Conservation (phyloP, 1,140 invertebrate species). For the Drosophila elegans region DNA sequence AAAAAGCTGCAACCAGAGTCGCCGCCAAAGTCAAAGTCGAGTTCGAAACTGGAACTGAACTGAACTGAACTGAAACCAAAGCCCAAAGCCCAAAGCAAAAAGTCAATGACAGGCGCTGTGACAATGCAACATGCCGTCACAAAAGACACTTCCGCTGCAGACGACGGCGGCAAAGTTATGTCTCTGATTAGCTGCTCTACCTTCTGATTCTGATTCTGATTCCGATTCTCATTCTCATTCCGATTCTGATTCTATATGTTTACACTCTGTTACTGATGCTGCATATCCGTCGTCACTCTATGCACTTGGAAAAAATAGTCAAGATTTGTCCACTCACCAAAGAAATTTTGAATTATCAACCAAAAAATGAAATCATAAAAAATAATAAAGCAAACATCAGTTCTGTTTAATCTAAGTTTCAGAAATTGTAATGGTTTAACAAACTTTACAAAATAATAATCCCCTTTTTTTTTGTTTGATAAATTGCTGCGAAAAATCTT, state of each 20-base stretch:
- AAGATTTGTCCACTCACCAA: not conserved
- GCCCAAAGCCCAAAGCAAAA: constrained; percentile 5
- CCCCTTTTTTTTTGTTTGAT: too few relatives aligned
- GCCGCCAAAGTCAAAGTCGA: constrained; percentile 20
- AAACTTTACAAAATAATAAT: too few relatives aligned
- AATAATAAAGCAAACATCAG: too few relatives aligned
- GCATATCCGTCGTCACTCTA: constrained; percentile 45
- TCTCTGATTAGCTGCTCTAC: constrained; percentile 29
- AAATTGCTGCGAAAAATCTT: too few relatives aligned
- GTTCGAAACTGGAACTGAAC: not conserved
- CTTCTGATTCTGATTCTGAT: constrained; percentile 15
- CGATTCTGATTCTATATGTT: constrained; percentile 11
- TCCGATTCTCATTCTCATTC: not conserved
- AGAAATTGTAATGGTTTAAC: too few relatives aligned
- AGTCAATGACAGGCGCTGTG: constrained; percentile 31
- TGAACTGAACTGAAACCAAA: too few relatives aligned
- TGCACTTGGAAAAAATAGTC: not conserved
- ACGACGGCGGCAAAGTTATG: constrained; percentile 70
- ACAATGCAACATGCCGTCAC: constrained; percentile 50
- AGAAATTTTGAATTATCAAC: not conserved
- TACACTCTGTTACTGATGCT: constrained; percentile 28
- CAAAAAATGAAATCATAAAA: too few relatives aligned
- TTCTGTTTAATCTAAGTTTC: too few relatives aligned
- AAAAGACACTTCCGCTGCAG: constrained; percentile 66
- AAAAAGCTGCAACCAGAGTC: constrained; percentile 5